Conservation (phyloP, 1,140 invertebrate species). For the Meloidogyne exigua region DNA sequence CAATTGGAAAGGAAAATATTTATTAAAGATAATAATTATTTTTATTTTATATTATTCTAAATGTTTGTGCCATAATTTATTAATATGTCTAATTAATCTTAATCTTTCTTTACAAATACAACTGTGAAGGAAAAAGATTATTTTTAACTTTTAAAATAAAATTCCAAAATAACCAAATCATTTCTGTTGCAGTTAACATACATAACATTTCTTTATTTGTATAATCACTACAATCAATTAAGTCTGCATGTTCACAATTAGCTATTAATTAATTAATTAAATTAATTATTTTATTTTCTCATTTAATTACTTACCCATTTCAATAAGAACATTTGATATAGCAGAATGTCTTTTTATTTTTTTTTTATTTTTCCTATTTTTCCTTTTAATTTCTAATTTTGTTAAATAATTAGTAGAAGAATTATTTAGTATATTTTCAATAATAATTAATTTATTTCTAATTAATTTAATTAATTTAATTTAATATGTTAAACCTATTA, state of each 20-base stretch:
- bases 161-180: slow-evolving; percentile 42
- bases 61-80: neutral
- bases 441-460: neutral
- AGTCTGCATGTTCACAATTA: slow-evolving; percentile 49
- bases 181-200: slow-evolving; percentile 51
- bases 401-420: neutral
- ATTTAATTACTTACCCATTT: slow-evolving; percentile 7
- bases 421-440: neutral
- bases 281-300: neutral
- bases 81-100: neutral
- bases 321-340: slow-evolving; percentile 17
- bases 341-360: slow-evolving; percentile 10
- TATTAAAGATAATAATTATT: too few relatives aligned
- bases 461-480: neutral
- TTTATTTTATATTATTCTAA: neutral
- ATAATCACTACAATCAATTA: slow-evolving; percentile 50
- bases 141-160: slow-evolving; percentile 17
- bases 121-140: slow-evolving; percentile 3
- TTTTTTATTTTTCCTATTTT: neutral
- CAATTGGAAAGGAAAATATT: too few relatives aligned
- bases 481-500: neutral
- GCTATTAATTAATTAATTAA: slow-evolving; percentile 29
- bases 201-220: slow-evolving; percentile 46
- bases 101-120: slow-evolving; percentile 24
- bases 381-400: neutral